Conservation (phyloP, 2,888 invertebrate genomes). For the Melipona bicolor region DNA sequence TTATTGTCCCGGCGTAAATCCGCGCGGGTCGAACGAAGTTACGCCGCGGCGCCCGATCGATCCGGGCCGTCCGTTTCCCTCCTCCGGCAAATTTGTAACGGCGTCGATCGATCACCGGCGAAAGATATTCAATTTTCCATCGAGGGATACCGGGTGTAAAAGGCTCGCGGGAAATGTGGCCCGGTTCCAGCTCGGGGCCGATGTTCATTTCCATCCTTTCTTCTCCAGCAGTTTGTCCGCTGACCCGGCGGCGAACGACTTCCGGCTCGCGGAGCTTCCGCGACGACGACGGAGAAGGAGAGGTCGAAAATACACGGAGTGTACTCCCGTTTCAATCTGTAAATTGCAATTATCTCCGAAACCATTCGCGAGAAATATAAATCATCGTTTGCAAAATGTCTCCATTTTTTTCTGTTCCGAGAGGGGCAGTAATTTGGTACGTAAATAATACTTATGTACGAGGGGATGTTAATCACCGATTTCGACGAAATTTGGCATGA, state of each 20-base stretch:
- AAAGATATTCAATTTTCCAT: conserved; percentile 23
- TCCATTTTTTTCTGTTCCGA: too few species aligned
- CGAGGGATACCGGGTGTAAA: background rate
- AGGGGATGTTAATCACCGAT: too few species aligned
- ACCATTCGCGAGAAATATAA: too few species aligned
- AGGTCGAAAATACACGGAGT: background rate
- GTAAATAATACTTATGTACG: too few species aligned
- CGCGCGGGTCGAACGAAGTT: conserved; percentile 23
- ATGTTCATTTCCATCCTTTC: conserved; percentile 25
- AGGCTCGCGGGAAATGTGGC: conserved; percentile 10
- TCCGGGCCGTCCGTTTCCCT: background rate
- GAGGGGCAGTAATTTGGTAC: too few species aligned
- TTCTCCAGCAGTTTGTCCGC: conserved; percentile 14
- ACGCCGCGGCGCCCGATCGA: background rate
- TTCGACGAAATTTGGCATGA: too few species aligned
- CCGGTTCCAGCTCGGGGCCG: background rate
- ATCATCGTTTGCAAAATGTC: too few species aligned
- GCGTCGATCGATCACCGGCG: conserved; percentile 34
- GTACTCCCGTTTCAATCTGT: too few species aligned
- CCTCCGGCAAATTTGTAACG: conserved; percentile 15
- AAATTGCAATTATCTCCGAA: too few species aligned
- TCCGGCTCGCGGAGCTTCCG: conserved; percentile 1
- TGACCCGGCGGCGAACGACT: background rate
- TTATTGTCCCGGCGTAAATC: conserved; percentile 40
- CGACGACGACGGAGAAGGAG: background rate